Conservation (phyloP, 2,888 invertebrate species). For the Lumbricus terrestris region DNA sequence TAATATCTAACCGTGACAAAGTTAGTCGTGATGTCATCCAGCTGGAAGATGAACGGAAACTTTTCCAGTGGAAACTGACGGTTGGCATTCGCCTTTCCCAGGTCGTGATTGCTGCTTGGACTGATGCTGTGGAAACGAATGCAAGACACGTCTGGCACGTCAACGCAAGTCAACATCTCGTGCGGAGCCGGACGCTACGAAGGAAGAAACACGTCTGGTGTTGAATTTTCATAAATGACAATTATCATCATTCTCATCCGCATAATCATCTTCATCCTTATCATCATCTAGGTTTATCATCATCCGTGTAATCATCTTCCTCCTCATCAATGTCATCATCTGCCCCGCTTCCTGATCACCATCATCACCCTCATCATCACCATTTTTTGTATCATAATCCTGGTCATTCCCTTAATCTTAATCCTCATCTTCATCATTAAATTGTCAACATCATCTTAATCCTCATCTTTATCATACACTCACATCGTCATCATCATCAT, state of each 20-base stretch:
- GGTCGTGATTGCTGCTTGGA: slow-evolving; percentile 45
- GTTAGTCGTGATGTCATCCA: slow-evolving; percentile 78
- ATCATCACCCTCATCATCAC: too few relatives aligned
- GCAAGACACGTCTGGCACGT: slow-evolving; percentile 73
- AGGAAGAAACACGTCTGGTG: not conserved
- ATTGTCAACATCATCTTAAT: too few relatives aligned
- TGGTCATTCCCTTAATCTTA: too few relatives aligned
- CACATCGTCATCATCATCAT: too few relatives aligned
- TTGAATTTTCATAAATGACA: not conserved
- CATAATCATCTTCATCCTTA: too few relatives aligned
- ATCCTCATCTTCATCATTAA: too few relatives aligned
- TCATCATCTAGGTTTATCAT: too few relatives aligned
- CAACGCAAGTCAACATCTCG: slow-evolving; percentile 72
- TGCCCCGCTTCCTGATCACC: too few relatives aligned
- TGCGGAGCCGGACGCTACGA: slow-evolving; percentile 65
- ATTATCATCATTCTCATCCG: not conserved
- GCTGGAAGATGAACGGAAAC: slow-evolving; percentile 73
- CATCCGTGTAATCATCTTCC: too few relatives aligned
- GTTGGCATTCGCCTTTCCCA: slow-evolving; percentile 38
- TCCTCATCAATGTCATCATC: too few relatives aligned
- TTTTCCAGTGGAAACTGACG: slow-evolving; percentile 56
- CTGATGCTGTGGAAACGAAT: slow-evolving; percentile 66
- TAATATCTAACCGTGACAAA: slow-evolving; percentile 77
- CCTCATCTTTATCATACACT: too few relatives aligned
- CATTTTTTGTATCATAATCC: too few relatives aligned